phyloP scores from a whole-genome alignment of 2,888 invertebrate genomes.

The Gasteruption jaculator region DNA sequence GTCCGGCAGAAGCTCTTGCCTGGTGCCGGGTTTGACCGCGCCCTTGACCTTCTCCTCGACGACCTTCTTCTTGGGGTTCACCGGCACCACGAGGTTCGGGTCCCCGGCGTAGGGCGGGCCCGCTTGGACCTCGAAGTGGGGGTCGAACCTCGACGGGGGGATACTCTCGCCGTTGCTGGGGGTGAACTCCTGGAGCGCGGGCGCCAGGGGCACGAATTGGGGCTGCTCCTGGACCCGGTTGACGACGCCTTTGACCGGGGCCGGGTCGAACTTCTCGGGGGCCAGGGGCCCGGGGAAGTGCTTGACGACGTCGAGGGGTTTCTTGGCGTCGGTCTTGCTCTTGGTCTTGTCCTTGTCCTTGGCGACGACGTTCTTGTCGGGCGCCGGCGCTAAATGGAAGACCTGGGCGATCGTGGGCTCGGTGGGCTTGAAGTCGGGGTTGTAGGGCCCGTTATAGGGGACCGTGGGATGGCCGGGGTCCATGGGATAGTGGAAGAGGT shows the following conservation, averaged over 20 bases:
- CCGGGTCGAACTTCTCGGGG: slow-evolving; percentile 33
- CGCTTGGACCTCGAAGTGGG: slow-evolving; percentile 32
- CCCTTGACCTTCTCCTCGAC: slow-evolving; percentile 28
- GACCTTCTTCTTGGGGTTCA: slow-evolving; percentile 36
- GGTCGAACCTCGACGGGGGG: slow-evolving; percentile 31
- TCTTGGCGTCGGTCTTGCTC: slow-evolving; percentile 41
- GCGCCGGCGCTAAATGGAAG: slow-evolving; percentile 35
- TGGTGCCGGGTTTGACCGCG: slow-evolving; percentile 19
- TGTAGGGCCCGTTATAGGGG: slow-evolving; percentile 52
- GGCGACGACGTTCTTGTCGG: slow-evolving; percentile 21
- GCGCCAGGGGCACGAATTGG: slow-evolving; percentile 36
- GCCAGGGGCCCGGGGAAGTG: slow-evolving; percentile 42
- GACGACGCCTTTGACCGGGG: slow-evolving; percentile 19
- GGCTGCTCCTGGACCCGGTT: slow-evolving; percentile 30
- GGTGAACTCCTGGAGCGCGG: slow-evolving; percentile 27
- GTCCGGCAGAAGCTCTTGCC: slow-evolving; percentile 35
- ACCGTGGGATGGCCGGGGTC: slow-evolving; percentile 44
- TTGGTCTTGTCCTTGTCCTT: slow-evolving; percentile 35
- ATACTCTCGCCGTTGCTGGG: slow-evolving; percentile 35
- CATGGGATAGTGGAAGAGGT: slow-evolving; percentile 42
- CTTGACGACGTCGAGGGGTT: slow-evolving; percentile 36
- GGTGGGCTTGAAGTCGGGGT: slow-evolving; percentile 47
- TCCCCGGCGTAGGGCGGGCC: slow-evolving; percentile 37
- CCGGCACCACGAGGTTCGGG: slow-evolving; percentile 35
- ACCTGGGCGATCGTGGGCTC: slow-evolving; percentile 39